A percentile compares a stretch with the other conserved stretches of the same genome.
Conservation (phyloP, 2,797 vertebrate genomes). For the Lophotriccus pileatus region DNA sequence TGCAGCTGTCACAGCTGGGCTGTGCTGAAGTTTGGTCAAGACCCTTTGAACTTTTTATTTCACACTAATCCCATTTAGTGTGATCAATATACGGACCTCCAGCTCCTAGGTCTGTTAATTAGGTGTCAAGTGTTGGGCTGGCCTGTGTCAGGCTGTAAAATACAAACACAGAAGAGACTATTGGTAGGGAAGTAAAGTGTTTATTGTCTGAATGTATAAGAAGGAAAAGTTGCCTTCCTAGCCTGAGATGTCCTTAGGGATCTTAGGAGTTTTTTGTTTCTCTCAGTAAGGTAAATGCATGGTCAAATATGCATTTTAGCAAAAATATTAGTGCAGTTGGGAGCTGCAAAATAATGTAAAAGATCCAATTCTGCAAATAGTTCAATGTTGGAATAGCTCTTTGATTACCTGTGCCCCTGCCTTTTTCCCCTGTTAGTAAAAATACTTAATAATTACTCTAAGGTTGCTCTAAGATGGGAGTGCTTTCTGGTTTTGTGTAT, state of each 20-base stretch:
- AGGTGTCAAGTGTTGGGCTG: slow-evolving; percentile 69
- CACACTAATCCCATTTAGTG: slow-evolving; percentile 68
- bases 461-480: neutral
- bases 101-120: slow-evolving; percentile 65
- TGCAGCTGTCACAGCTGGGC: slow-evolving; percentile 63
- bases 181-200: slow-evolving; percentile 54
- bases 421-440: neutral
- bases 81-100: slow-evolving; percentile 68
- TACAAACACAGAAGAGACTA: slow-evolving; percentile 46
- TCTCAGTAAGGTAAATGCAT: neutral
- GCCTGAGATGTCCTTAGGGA: neutral
- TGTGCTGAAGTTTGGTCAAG: slow-evolving; percentile 60
- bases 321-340: neutral
- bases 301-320: neutral
- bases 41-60: slow-evolving; percentile 74
- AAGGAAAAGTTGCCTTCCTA: slow-evolving; percentile 14
- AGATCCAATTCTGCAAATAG: neutral
- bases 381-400: neutral
- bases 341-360: neutral
- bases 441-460: neutral
- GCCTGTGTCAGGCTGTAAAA: slow-evolving; percentile 60
- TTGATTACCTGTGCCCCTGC: neutral
- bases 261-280: neutral
- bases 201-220: slow-evolving; percentile 55
- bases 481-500: neutral